phyloP scores from a whole-genome alignment of 2,113 vertebrate species.

The Pangasianodon hypophthalmus region DNA sequence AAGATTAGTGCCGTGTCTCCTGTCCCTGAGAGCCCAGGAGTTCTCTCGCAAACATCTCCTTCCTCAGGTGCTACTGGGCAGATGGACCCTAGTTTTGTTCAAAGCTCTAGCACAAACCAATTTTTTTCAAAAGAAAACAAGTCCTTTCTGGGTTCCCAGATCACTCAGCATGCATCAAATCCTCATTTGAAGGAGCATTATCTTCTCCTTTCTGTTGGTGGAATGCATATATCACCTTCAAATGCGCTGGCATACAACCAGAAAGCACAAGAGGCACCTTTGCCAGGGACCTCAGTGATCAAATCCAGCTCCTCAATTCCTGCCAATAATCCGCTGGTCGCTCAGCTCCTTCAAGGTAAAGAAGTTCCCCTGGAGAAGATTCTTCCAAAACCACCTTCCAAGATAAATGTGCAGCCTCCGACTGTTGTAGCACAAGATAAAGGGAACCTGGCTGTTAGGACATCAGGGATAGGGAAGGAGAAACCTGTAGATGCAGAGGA shows the following conservation, averaged over 20 bases:
- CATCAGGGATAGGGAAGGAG: constrained; percentile 27
- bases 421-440: constrained; percentile 58
- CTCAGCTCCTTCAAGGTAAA: constrained; percentile 92
- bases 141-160: constrained; percentile 19
- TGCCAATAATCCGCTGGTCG: constrained; percentile 93
- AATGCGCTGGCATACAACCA: constrained; percentile 25
- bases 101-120: constrained; percentile 35
- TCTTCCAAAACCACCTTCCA: constrained; percentile 84
- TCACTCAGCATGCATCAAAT: constrained; percentile 34
- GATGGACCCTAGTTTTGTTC: constrained; percentile 44
- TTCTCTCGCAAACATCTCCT: constrained; percentile 45
- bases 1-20: constrained; percentile 58
- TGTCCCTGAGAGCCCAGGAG: constrained; percentile 55
- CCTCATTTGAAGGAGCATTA: constrained; percentile 3
- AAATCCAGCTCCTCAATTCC: constrained; percentile 83
- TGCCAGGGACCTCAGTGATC: constrained; percentile 55
- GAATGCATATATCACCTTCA: constrained; percentile 46
- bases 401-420: constrained; percentile 72
- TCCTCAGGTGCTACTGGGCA: constrained; percentile 50
- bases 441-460: constrained; percentile 19
- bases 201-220: constrained; percentile 43
- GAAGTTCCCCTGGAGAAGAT: constrained; percentile 91
- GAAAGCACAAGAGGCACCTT: constrained; percentile 49
- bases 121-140: constrained; percentile 41
- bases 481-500: constrained; percentile 55